Percentiles rank a stretch among this genome's conserved stretches.
These are phyloP conservation scores for Marmota flaviventris DNA, from an alignment of 2,113 vertebrate genomes.

Conservation along the genomic window DNA sequence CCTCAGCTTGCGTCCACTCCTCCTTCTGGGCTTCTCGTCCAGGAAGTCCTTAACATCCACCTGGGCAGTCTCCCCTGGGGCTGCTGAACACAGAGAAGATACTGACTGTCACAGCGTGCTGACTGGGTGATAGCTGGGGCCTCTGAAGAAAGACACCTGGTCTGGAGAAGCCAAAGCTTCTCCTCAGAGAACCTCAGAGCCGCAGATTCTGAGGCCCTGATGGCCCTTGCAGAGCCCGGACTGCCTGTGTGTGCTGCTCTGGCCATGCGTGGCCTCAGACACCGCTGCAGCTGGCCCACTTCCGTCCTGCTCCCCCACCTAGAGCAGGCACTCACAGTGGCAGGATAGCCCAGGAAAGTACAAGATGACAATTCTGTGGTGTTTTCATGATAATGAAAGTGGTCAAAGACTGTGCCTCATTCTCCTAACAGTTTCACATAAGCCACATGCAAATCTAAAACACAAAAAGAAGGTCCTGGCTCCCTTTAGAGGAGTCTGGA, in stretches of 20 bases:
- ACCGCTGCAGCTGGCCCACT: too few relatives aligned
- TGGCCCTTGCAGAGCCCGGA: not conserved
- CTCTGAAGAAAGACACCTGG: not conserved
- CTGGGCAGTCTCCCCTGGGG: not conserved
- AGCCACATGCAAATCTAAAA: not conserved
- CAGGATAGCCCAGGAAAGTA: too few relatives aligned
- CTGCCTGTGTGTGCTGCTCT: not conserved
- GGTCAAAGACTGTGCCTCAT: not conserved
- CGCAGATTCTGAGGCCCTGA: not conserved
- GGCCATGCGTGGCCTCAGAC: not conserved
- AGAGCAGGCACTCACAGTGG: not conserved
- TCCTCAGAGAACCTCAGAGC: not conserved
- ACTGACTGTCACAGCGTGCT: too few relatives aligned
- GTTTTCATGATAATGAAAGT: not conserved
- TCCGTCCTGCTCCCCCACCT: not conserved
- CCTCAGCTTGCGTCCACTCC: not conserved
- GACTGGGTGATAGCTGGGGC: accelerated
- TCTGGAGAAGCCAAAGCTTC: not conserved
- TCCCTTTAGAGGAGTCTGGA: not conserved
- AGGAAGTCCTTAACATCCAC: not conserved
- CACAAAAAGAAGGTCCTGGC: not conserved
- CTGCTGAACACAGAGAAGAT: not conserved
- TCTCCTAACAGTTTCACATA: not conserved
- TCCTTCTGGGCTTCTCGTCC: not conserved
- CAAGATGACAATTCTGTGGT: not conserved